These are phyloP conservation scores for Nymphalis c-album DNA, from an alignment of 2,888 invertebrate genomes.

Conservation along the genomic window DNA sequence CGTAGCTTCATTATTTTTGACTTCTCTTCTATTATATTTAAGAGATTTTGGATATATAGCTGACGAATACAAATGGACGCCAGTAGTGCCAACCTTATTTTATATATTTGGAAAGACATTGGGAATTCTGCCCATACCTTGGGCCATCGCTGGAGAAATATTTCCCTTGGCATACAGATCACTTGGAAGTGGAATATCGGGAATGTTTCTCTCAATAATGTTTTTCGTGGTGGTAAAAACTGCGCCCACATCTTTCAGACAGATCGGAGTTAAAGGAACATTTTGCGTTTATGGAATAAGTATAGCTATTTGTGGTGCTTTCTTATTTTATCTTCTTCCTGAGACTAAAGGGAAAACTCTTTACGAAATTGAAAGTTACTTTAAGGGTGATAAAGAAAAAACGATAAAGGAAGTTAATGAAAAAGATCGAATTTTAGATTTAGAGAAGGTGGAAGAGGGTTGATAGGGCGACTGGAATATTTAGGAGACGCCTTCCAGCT, in stretches of 20 bases:
- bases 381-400: constrained; percentile 54
- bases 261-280: constrained; percentile 80
- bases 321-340: constrained; percentile 82
- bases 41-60: constrained; percentile 61
- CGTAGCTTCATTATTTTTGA: constrained; percentile 75
- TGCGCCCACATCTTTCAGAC: constrained; percentile 78
- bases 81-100: constrained; percentile 74
- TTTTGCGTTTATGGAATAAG: constrained; percentile 82
- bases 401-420: constrained; percentile 44
- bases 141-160: constrained; percentile 87
- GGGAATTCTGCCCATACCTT: constrained; percentile 85
- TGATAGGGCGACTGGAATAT: constrained; percentile 47
- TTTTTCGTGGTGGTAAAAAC: constrained; percentile 85
- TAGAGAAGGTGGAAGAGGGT: constrained; percentile 66
- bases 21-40: constrained; percentile 71
- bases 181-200: constrained; percentile 84
- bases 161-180: constrained; percentile 84
- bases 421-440: constrained; percentile 66
- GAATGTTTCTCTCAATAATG: constrained; percentile 83
- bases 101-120: constrained; percentile 82
- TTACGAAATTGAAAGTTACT: constrained; percentile 84
- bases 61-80: constrained; percentile 65
- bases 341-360: constrained; percentile 86
- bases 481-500: constrained; percentile 61
- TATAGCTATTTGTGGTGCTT: constrained; percentile 79